Conservation (phyloP, 2,888 invertebrate genomes). For the Pseudoips prasinana region DNA sequence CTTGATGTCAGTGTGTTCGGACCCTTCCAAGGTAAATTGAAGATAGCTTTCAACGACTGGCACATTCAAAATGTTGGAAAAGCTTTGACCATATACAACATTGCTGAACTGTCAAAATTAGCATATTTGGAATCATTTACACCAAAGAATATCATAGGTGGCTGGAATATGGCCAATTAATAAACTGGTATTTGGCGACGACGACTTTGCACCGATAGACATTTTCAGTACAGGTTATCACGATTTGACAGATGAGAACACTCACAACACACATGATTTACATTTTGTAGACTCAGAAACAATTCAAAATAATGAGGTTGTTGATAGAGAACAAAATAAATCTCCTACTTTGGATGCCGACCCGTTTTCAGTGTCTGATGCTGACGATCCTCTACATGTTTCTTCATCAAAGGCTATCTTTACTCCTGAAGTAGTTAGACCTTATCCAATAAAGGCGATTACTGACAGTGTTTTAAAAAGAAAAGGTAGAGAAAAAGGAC, state of each 20-base stretch:
- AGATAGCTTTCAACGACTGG: conserved; percentile 27
- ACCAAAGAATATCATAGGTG: conserved; percentile 21
- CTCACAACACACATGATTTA: conserved; percentile 20
- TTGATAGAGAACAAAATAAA: conserved; percentile 22
- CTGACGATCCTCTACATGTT: conserved; percentile 5
- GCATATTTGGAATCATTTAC: conserved; percentile 26
- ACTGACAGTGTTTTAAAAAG: conserved; percentile 12
- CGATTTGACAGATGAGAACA: conserved; percentile 20
- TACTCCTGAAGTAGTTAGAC: conserved; percentile 20
- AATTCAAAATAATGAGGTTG: conserved; percentile 12
- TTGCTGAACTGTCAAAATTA: conserved; percentile 11
- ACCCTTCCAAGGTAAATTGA: conserved; percentile 20
- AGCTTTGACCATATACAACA: conserved; percentile 20
- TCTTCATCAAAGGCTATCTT: conserved; percentile 2
- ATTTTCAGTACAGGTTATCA: conserved; percentile 15
- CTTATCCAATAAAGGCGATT: conserved; percentile 19
- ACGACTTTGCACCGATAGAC: conserved; percentile 27
- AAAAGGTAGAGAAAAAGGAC: conserved; percentile 17
- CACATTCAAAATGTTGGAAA: conserved; percentile 24
- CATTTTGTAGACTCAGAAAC: conserved; percentile 21
- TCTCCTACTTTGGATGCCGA: conserved; percentile 19
- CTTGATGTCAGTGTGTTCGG: too few relatives aligned
- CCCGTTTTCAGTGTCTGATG: too few relatives aligned
- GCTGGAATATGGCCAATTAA: conserved; percentile 28
- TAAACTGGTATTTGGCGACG: conserved; percentile 21